Conservation (phyloP, 2,888 invertebrate genomes). For the Leptinotarsa juncta region DNA sequence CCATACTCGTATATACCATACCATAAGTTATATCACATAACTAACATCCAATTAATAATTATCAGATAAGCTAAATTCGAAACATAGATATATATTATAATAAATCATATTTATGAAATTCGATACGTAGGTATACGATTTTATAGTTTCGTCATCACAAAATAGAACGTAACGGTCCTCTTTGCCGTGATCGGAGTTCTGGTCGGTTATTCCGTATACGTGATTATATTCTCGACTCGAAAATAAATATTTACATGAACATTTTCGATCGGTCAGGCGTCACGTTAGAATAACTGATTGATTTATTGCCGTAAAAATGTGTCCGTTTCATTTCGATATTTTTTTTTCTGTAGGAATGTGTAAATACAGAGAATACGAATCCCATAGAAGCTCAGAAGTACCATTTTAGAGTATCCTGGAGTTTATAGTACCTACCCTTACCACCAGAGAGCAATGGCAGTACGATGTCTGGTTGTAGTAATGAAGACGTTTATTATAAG, state of each 20-base stretch:
- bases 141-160: neutral
- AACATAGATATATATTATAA: neutral
- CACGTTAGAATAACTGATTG: slow-evolving; percentile 13
- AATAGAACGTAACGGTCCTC: slow-evolving; percentile 36
- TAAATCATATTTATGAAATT: neutral
- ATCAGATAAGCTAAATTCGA: neutral
- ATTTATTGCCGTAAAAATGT: neutral
- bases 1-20: no score
- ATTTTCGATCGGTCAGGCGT: slow-evolving; percentile 2
- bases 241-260: slow-evolving; percentile 12
- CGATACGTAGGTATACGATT: neutral
- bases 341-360: neutral
- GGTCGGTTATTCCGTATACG: slow-evolving; percentile 39
- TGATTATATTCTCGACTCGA: slow-evolving; percentile 33
- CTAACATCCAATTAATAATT: neutral
- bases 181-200: slow-evolving; percentile 35
- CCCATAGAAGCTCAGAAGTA: no score
- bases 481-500: no score
- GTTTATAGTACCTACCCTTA: no score
- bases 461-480: no score
- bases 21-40: no score
- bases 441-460: no score
- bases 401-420: no score
- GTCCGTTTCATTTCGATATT: neutral
- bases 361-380: no score